Percentiles rank a stretch among this genome's conserved stretches.
Evolutionary conservation across 2,888 invertebrate genomes (phyloP).

Genomic region (Xylota sylvarum): DNA sequence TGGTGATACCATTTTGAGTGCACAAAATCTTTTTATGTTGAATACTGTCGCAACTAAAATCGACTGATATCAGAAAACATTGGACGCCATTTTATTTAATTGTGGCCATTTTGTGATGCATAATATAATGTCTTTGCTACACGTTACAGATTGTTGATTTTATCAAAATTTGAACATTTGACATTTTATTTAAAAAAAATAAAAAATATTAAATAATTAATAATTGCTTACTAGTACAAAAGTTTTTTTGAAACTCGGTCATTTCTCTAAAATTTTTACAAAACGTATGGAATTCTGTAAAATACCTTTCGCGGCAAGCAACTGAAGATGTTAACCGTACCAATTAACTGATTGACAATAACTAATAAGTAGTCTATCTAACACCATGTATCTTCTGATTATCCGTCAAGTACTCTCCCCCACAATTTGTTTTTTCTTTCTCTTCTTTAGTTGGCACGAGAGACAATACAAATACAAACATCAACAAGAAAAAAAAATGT

Average conservation of each 20-base stretch:
- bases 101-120: constrained; percentile 23
- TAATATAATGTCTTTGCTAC: no score
- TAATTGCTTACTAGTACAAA: background rate
- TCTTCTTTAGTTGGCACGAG: background rate
- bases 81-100: constrained; percentile 23
- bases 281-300: background rate
- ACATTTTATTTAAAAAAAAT: background rate
- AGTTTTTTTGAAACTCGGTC: background rate
- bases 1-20: no score
- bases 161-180: background rate
- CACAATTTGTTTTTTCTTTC: background rate
- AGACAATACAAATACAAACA: background rate
- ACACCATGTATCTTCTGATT: constrained; percentile 1
- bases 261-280: background rate
- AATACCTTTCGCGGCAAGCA: background rate
- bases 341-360: constrained; percentile 15
- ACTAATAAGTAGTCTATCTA: constrained; percentile 12
- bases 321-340: constrained; percentile 7
- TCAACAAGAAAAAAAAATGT: background rate
- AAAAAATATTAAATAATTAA: background rate
- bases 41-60: background rate
- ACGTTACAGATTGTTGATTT: no score
- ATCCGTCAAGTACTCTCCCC: background rate
- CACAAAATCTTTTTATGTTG: no score
- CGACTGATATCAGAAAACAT: background rate